Conservation (phyloP, 2,113 vertebrate genomes). For the Calidris pygmaea region DNA sequence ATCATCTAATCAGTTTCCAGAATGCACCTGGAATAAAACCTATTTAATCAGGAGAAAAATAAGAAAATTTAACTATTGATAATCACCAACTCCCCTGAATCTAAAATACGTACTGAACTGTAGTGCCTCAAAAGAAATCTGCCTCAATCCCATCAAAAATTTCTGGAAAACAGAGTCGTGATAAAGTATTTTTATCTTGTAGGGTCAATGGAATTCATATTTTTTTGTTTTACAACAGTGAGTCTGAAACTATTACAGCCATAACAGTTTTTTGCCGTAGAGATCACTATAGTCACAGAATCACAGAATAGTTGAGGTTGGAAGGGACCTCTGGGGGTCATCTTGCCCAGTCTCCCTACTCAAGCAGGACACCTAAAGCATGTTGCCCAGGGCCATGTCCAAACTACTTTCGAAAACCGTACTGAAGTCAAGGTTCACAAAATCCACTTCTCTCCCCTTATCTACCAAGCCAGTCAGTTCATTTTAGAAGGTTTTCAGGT, state of each 20-base stretch:
- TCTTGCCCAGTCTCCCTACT: not conserved
- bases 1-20: not conserved
- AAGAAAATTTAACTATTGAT: not conserved
- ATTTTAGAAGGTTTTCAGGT: not conserved
- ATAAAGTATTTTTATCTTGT: not conserved
- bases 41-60: not conserved
- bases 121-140: not conserved
- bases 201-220: not conserved
- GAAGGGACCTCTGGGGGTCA: not conserved
- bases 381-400: not conserved
- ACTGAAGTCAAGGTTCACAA: not conserved
- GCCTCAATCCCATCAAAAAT: not conserved
- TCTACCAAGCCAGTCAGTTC: not conserved
- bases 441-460: not conserved
- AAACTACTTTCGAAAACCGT: not conserved
- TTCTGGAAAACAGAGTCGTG: not conserved
- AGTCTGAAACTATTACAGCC: not conserved
- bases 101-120: not conserved
- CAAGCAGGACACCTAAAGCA: not conserved
- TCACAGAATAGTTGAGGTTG: not conserved
- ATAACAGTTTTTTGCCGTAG: not conserved
- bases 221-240: not conserved
- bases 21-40: not conserved
- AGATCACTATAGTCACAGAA: not conserved
- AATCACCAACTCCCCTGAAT: not conserved